Evolutionary conservation across 2,113 vertebrate species (phyloP), one percentile per base, ranked within the genome.

Genomic region (Chrysemys picta): DNA sequence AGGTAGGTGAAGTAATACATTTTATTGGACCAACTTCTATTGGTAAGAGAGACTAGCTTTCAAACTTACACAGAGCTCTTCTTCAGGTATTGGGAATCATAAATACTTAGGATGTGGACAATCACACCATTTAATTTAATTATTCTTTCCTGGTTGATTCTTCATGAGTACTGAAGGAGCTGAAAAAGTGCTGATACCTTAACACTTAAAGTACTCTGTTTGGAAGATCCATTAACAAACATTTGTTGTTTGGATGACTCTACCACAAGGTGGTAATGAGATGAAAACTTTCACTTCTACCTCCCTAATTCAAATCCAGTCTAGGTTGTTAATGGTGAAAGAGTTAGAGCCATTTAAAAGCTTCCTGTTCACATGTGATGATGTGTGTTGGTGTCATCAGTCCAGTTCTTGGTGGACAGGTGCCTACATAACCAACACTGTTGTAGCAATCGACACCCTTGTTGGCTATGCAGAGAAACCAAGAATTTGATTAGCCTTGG

Each of bases 201-300:
- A 72, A 38, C 35, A 38, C n/a, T 72, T 5, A 38, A 38, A 19
- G 19, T 82, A 78, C 87, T 62, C 83, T 96, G 93, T 49, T 86
- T 80, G 89, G 93, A 95, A 83, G 84, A 78, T 47, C 86, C 87
- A 47, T 72, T 89, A 85, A 82, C 90, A 89, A 97, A 80, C 62
- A 38, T 82, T 91, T 89, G 35, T 89, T 94, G 52, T 94, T 96
- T 96, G 96, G 93, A 96, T 62, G 45, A 47, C 45, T 47, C 45
- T 47, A 47, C 45, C 6, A 47, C 91, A 92, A 72, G 96, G 78
- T 42, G 22, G 89, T 89, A 94, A 95, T 16, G 80, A 91, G 90
- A 95, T 93, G 90, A 95, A 95, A 97, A 94, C 4, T 25, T 88
- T 89, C 72, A 0, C 78, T 91, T 93, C 91, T 97, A 78, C 92